Conservation (phyloP, 2,888 invertebrate genomes). For the Helleia helle region DNA sequence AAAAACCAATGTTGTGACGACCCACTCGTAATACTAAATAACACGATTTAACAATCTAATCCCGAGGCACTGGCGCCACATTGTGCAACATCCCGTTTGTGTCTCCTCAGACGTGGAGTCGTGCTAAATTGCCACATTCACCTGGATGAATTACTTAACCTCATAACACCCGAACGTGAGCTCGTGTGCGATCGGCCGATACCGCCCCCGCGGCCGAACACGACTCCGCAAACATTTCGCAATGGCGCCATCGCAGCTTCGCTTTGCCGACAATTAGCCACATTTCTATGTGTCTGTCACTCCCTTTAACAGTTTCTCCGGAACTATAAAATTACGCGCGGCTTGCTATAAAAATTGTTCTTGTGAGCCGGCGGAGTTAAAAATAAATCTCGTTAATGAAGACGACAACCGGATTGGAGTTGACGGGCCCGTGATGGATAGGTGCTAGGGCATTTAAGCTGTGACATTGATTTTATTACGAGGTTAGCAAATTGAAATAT, state of each 20-base stretch:
- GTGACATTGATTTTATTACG: constrained; percentile 7
- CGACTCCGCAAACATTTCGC: constrained; percentile 34
- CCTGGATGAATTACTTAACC: constrained; percentile 37
- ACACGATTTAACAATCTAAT: no score
- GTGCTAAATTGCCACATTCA: constrained; percentile 39
- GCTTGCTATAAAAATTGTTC: constrained; percentile 22
- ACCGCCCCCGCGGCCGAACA: constrained; percentile 22
- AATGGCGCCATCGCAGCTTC: constrained; percentile 38
- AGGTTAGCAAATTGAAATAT: neutral
- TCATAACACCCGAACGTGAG: constrained; percentile 23
- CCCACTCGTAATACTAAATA: no score
- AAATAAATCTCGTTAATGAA: constrained; percentile 47
- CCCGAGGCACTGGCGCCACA: no score
- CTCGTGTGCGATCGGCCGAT: constrained; percentile 21
- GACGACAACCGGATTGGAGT: constrained; percentile 38
- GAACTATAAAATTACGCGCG: constrained; percentile 57
- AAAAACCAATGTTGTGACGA: no score
- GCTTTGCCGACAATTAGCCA: constrained; percentile 38
- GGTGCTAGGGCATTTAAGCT: neutral
- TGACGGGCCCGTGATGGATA: constrained; percentile 27
- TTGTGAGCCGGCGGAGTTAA: constrained; percentile 37
- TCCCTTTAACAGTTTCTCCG: constrained; percentile 53
- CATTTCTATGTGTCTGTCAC: constrained; percentile 38
- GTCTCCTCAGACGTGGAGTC: constrained; percentile 30
- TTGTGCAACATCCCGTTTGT: constrained; percentile 35